Evolutionary conservation across 2,113 vertebrate genomes (phyloP).

Genomic region (Brachypodius melanocephalos): DNA sequence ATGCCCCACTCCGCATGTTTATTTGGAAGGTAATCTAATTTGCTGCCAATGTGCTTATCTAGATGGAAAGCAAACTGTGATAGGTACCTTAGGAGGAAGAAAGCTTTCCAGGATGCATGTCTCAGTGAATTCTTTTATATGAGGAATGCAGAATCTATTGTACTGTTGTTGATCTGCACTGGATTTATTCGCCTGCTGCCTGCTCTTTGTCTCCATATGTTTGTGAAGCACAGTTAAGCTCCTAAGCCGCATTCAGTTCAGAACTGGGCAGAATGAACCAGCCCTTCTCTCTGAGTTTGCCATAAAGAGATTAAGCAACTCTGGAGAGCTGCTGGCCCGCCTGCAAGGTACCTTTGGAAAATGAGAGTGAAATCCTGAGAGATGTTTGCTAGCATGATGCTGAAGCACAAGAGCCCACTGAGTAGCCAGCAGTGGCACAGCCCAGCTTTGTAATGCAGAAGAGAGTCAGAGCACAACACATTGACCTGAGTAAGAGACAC

Average conservation of each 20-base stretch:
- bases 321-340: neutral
- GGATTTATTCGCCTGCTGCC: neutral
- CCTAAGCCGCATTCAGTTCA: neutral
- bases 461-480: neutral
- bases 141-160: neutral
- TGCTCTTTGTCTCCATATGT: neutral
- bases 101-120: neutral
- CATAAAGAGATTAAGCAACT: neutral
- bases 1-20: neutral
- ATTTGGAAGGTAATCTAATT: constrained; percentile 1
- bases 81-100: neutral
- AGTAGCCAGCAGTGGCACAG: neutral
- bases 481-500: neutral
- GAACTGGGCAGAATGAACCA: neutral
- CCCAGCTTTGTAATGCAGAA: neutral
- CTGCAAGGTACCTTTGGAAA: neutral
- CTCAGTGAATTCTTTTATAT: neutral
- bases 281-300: neutral
- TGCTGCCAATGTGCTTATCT: neutral
- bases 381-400: neutral
- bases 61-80: neutral
- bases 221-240: neutral
- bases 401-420: neutral
- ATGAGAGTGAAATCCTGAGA: neutral
- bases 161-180: neutral